Evolutionary conservation across 1,140 invertebrate species (phyloP), one percentile per base, ranked within the genome.

Genomic region (Eulimnadia texana): DNA sequence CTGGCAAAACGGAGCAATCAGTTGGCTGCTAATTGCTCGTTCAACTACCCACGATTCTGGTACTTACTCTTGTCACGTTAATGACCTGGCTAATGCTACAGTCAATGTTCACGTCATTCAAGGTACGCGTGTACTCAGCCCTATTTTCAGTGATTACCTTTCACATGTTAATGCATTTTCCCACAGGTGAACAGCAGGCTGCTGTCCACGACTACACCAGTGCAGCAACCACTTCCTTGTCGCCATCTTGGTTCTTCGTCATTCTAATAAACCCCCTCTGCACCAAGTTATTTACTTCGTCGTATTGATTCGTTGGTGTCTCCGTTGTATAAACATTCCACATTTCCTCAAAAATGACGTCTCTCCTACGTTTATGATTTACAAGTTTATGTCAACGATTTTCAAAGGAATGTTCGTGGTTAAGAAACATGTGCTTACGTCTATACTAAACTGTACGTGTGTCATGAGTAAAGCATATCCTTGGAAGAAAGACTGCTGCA

Each of bases 131-230:
- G 9, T 3, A 3, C 23, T 10, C 1, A n/a, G 9, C 1, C 22
- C 10, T 56, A 1, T 27, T 27, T 1, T 19, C 13, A 9, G 16
- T 16, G 33, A 9, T 42, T 6, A 6, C 6, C 6, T 42, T 42
- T 42, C 16, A 9, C 33, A 42, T 16, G 33, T 6, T 16, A 42
- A 42, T 9, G 6, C 33, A 42, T 42, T 42, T 42, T n/a, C 50
- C n/a, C 19, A 11, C 55, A 57, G 55, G 55, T 57, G 55, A 57
- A 42, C 55, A 57, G 20, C 55, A 57, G 28, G 55, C 55, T 27
- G 55, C 55, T 33, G 55, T 57, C 22, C 55, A 57, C 11, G 55
- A 57, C 16, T 10, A 29, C 13, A 33, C 55, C 24, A 33, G 55
- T 19, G 55, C 16, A 42, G 33, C 33, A 42, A 6, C 16, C 33